Conservation (phyloP, 2,113 vertebrate species). For the Ceyx margarethae region DNA sequence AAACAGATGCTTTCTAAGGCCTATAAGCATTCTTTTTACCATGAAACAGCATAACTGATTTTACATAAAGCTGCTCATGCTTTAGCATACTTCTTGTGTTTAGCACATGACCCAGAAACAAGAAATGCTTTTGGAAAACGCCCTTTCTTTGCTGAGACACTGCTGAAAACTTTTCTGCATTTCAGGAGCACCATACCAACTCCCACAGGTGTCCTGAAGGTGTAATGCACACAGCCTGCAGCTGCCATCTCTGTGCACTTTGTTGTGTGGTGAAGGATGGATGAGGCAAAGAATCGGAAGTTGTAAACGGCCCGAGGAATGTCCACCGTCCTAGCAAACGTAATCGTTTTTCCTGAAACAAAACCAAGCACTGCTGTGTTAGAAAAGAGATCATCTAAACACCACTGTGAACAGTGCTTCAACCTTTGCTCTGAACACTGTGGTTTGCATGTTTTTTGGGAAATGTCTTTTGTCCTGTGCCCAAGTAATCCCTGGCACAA, state of each 20-base stretch:
- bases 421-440: neutral
- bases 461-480: neutral
- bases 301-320: slow-evolving; percentile 88
- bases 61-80: neutral
- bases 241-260: slow-evolving; percentile 88
- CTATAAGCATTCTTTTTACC: neutral
- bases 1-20: neutral
- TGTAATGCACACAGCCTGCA: slow-evolving; percentile 88
- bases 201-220: slow-evolving; percentile 85
- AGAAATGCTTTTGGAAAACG: neutral
- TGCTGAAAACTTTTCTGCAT: neutral
- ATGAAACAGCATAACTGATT: neutral
- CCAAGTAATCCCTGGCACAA: neutral
- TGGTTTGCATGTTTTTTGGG: neutral
- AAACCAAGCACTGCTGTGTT: neutral
- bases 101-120: neutral
- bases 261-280: slow-evolving; percentile 84
- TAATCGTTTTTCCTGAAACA: slow-evolving; percentile 87
- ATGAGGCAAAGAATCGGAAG: slow-evolving; percentile 94
- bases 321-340: slow-evolving; percentile 85
- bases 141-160: neutral
- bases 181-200: slow-evolving; percentile 79
- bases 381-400: neutral
- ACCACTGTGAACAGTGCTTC: neutral
- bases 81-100: neutral